A percentile compares a stretch with the other conserved stretches of the same genome.
These are phyloP conservation scores for Diploptera punctata DNA, from an alignment of 2,888 invertebrate species.

Conservation along the genomic window DNA sequence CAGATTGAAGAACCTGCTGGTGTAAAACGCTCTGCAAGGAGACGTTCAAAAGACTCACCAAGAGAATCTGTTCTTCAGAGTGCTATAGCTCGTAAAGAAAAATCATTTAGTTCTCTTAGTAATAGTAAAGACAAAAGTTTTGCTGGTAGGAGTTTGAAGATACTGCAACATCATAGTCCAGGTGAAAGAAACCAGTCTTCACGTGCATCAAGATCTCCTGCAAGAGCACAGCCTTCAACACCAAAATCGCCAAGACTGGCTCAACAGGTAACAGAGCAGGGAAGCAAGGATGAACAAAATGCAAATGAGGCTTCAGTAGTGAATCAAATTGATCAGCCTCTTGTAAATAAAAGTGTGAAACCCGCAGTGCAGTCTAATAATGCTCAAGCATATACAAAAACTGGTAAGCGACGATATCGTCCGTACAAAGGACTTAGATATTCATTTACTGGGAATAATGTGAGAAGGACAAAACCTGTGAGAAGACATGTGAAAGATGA, in stretches of 20 bases:
- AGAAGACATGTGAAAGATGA: slow-evolving; percentile 8
- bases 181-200: slow-evolving; percentile 6
- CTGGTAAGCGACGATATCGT: slow-evolving; percentile 44
- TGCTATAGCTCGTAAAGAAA: slow-evolving; percentile 76
- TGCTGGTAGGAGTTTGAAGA: slow-evolving; percentile 31
- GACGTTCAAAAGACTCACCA: slow-evolving; percentile 66
- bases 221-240: neutral
- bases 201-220: neutral
- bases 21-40: slow-evolving; percentile 68
- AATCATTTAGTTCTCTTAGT: slow-evolving; percentile 61
- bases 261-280: neutral
- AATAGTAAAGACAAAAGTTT: slow-evolving; percentile 36
- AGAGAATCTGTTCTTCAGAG: slow-evolving; percentile 69
- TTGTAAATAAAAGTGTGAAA: neutral
- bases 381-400: slow-evolving; percentile 42
- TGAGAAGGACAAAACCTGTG: slow-evolving; percentile 34
- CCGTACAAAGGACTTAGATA: slow-evolving; percentile 46
- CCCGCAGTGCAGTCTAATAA: neutral
- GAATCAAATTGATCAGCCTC: neutral
- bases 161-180: slow-evolving; percentile 27
- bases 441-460: slow-evolving; percentile 43
- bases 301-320: neutral
- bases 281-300: neutral
- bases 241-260: slow-evolving; percentile 20
- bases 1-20: slow-evolving; percentile 46